These are phyloP conservation scores for Hermetia illucens DNA, from an alignment of 1,140 invertebrate genomes.

Conservation along the genomic window DNA sequence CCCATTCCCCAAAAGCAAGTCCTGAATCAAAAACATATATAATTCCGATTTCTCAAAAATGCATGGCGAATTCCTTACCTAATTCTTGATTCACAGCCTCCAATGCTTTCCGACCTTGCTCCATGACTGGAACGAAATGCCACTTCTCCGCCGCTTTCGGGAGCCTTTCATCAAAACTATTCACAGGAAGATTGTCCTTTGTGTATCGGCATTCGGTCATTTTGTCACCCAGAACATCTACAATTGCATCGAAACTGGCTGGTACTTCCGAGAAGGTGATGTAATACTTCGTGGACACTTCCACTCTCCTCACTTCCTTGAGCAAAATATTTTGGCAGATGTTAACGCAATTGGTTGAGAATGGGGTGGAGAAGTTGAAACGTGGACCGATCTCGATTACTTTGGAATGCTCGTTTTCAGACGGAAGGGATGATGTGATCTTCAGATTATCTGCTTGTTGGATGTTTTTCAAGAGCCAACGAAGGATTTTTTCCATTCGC, in stretches of 20 bases:
- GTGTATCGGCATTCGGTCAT: slow-evolving; percentile 60
- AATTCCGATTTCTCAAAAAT: slow-evolving; percentile 27
- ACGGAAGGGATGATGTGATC: slow-evolving; percentile 31
- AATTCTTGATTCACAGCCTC: slow-evolving; percentile 71
- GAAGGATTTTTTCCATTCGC: slow-evolving; percentile 41
- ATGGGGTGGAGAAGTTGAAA: slow-evolving; percentile 84
- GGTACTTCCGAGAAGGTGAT: slow-evolving; percentile 39
- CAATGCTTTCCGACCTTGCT: slow-evolving; percentile 60
- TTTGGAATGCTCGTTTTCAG: slow-evolving; percentile 27
- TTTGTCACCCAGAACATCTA: slow-evolving; percentile 59
- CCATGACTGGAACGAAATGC: slow-evolving; percentile 70
- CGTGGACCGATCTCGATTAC: slow-evolving; percentile 70
- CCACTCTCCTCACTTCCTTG: slow-evolving; percentile 56
- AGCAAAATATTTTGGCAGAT: slow-evolving; percentile 77
- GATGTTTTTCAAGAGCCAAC: slow-evolving; percentile 56
- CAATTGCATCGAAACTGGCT: slow-evolving; percentile 36
- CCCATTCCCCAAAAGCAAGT: slow-evolving; percentile 77
- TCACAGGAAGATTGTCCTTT: slow-evolving; percentile 50
- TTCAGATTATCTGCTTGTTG: slow-evolving; percentile 39
- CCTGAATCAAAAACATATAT: slow-evolving; percentile 17
- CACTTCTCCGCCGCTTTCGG: slow-evolving; percentile 51
- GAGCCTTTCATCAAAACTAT: slow-evolving; percentile 52
- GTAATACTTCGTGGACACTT: slow-evolving; percentile 66
- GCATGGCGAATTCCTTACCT: slow-evolving; percentile 28
- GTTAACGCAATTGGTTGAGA: slow-evolving; percentile 88